Percentiles rank a stretch among this genome's conserved stretches.
Evolutionary conservation across 2,113 vertebrate genomes (phyloP).

Genomic region (Progne subis): DNA sequence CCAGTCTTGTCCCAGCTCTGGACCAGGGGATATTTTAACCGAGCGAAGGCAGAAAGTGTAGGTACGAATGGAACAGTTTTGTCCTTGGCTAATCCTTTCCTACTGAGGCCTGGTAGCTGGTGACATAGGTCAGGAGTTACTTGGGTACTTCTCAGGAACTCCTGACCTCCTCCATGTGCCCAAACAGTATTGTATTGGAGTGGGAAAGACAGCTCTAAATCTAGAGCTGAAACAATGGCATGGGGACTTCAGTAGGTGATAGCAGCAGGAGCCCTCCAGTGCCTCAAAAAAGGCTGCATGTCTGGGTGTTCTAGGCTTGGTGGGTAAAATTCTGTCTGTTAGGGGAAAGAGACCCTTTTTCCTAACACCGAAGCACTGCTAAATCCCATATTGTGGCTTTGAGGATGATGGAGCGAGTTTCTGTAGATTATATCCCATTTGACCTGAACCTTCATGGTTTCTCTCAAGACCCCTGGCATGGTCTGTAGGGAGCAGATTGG

Average conservation of each 20-base stretch:
- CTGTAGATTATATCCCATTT: background rate
- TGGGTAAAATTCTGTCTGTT: background rate
- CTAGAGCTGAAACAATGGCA: background rate
- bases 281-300: background rate
- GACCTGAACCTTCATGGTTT: background rate
- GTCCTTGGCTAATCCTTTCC: background rate
- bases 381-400: background rate
- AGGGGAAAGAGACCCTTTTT: background rate
- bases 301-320: background rate
- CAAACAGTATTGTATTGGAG: background rate
- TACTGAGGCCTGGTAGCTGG: background rate
- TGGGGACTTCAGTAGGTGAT: background rate
- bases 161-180: background rate
- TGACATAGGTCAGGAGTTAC: background rate
- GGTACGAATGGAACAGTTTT: background rate
- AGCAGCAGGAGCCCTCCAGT: background rate
- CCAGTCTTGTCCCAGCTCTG: background rate
- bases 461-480: background rate
- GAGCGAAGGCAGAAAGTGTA: background rate
- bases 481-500: background rate
- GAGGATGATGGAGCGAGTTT: background rate
- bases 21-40: background rate
- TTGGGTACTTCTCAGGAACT: background rate
- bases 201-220: background rate
- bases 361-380: background rate